Evolutionary conservation across 2,797 vertebrate genomes (phyloP).

Genomic region (Mycteria americana): DNA sequence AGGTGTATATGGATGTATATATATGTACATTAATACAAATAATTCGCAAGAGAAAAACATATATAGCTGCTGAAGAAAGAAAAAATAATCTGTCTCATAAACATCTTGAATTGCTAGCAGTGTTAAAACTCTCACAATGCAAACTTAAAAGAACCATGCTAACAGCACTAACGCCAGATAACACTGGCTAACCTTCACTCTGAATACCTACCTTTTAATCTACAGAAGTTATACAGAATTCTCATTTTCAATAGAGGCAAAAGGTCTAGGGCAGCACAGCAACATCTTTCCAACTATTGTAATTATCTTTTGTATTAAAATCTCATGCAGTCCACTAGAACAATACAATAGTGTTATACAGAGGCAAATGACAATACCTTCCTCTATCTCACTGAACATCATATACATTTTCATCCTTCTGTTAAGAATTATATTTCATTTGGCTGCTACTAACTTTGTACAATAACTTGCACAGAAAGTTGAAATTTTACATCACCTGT

Average conservation of each 20-base stretch:
- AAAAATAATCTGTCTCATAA: not conserved
- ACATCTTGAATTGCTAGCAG: not conserved
- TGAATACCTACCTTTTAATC: not conserved
- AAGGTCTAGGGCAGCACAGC: not conserved
- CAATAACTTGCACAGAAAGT: not conserved
- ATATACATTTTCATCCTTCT: not conserved
- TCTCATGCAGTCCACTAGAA: not conserved
- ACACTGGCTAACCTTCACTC: not conserved
- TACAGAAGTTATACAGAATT: not conserved
- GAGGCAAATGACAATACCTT: not conserved
- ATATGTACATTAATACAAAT: not conserved
- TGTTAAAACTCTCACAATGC: not conserved
- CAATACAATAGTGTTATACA: not conserved
- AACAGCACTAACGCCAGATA: not conserved
- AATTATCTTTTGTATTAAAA: not conserved
- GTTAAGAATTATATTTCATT: not conserved
- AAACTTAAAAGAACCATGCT: not conserved
- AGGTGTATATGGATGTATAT: too few relatives aligned
- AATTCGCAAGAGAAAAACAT: not conserved
- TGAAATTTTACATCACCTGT: conserved; percentile 3
- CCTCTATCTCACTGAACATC: not conserved
- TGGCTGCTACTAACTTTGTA: not conserved
- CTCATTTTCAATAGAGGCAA: not conserved
- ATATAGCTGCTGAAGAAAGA: not conserved
- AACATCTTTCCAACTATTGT: not conserved